Conservation (phyloP, 2,888 invertebrate species). For the Phengaris arion region DNA sequence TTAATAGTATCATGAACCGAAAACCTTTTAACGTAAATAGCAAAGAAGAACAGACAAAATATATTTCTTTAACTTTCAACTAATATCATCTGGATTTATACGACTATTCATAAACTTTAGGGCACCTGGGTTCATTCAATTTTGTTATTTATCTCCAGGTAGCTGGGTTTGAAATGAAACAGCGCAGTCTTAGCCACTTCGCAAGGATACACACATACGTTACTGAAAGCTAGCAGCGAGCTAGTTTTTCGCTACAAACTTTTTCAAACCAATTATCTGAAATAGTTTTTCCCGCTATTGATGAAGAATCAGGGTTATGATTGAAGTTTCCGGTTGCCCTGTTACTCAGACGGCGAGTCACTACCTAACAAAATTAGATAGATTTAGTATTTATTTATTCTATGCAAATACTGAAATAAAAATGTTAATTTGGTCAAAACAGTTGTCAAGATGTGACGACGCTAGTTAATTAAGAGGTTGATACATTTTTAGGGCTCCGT, state of each 20-base stretch:
- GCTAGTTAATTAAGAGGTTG: too few relatives aligned
- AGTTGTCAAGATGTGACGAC: too few relatives aligned
- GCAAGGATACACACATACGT: slow-evolving; percentile 24
- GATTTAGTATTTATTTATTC: not conserved
- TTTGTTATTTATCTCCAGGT: not conserved
- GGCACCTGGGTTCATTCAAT: slow-evolving; percentile 5
- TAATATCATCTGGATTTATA: slow-evolving; percentile 25
- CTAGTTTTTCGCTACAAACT: slow-evolving; percentile 19
- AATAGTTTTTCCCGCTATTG: slow-evolving; percentile 21
- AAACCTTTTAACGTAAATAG: slow-evolving; percentile 25
- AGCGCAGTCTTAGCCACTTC: not conserved
- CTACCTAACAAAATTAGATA: not conserved
- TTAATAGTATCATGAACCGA: not conserved
- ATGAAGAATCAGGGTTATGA: slow-evolving; percentile 15
- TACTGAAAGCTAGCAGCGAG: not conserved
- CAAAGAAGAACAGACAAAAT: slow-evolving; percentile 7
- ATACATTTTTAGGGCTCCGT: too few relatives aligned
- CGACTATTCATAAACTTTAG: slow-evolving; percentile 23
- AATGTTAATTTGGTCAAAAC: too few relatives aligned
- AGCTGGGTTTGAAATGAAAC: not conserved
- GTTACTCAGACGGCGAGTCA: not conserved
- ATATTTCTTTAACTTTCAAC: slow-evolving; percentile 23
- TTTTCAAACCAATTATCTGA: slow-evolving; percentile 23
- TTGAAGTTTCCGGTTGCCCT: not conserved
- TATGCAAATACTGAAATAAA: too few relatives aligned